phyloP scores from a whole-genome alignment of 2,797 vertebrate species.

The Artibeus jamaicensis region DNA sequence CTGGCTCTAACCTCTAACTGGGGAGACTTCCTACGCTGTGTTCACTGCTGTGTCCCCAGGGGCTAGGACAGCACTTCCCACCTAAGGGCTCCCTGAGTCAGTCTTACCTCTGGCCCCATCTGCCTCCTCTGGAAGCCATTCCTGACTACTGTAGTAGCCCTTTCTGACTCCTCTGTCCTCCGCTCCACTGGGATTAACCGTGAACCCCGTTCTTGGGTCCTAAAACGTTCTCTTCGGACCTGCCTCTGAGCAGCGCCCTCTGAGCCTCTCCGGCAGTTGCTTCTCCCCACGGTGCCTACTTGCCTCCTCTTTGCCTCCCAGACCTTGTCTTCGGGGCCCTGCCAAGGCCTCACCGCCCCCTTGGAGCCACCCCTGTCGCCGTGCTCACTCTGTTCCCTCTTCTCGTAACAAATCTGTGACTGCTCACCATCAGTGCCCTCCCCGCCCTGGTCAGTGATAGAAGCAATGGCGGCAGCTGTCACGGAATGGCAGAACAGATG shows the following conservation, averaged over 20 bases:
- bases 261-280: not conserved
- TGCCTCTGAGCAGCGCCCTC: not conserved
- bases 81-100: not conserved
- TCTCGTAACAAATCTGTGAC: accelerated
- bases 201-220: not conserved
- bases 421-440: not conserved
- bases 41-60: not conserved
- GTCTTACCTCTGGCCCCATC: not conserved
- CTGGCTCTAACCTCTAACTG: no score
- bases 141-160: not conserved
- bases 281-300: not conserved
- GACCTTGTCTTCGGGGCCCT: not conserved
- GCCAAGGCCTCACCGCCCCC: not conserved
- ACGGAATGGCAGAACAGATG: not conserved
- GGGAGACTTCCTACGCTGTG: not conserved
- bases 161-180: not conserved
- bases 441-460: not conserved
- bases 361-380: not conserved
- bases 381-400: not conserved
- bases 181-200: not conserved
- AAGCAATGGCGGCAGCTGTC: not conserved
- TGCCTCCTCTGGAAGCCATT: not conserved
- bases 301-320: not conserved
- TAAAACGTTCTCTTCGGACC: not conserved
- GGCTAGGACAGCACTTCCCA: not conserved